phyloP scores from a whole-genome alignment of 1,140 invertebrate species.

The Teleopsis dalmanni region DNA sequence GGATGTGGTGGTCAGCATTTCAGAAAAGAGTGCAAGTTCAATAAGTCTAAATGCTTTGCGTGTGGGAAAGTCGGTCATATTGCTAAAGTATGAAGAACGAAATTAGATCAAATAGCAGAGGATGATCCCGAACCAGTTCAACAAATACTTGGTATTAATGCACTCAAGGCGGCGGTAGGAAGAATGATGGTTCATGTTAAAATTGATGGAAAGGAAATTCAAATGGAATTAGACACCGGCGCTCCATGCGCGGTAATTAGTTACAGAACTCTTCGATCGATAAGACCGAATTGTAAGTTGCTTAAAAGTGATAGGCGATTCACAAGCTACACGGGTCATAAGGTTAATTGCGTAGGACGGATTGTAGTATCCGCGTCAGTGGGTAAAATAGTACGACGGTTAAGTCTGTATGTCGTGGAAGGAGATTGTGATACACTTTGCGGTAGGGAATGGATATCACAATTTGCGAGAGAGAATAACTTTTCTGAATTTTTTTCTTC shows the following conservation, averaged over 20 bases:
- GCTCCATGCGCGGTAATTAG: neutral
- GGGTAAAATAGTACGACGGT: neutral
- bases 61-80: conserved; percentile 1
- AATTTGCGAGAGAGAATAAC: neutral
- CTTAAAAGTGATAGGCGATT: neutral
- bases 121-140: conserved; percentile 1
- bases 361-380: neutral
- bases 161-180: neutral
- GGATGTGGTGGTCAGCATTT: conserved; percentile 2
- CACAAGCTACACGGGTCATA: conserved; percentile 2
- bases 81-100: conserved; percentile 1
- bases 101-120: neutral
- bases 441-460: conserved; percentile 1
- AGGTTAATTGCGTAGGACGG: neutral
- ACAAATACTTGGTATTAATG: neutral
- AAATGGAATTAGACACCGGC: conserved; percentile 6
- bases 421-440: neutral
- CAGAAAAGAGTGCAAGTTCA: neutral
- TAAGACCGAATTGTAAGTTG: neutral
- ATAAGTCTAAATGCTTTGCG: conserved; percentile 1
- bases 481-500: neutral
- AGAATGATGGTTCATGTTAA: neutral
- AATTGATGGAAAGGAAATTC: neutral
- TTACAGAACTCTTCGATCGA: neutral
- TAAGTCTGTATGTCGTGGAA: conserved; percentile 1